A percentile compares a stretch with the other conserved stretches of the same genome.
Evolutionary conservation across 1,140 invertebrate species (phyloP).

Genomic region (Drosophila aff.): DNA sequence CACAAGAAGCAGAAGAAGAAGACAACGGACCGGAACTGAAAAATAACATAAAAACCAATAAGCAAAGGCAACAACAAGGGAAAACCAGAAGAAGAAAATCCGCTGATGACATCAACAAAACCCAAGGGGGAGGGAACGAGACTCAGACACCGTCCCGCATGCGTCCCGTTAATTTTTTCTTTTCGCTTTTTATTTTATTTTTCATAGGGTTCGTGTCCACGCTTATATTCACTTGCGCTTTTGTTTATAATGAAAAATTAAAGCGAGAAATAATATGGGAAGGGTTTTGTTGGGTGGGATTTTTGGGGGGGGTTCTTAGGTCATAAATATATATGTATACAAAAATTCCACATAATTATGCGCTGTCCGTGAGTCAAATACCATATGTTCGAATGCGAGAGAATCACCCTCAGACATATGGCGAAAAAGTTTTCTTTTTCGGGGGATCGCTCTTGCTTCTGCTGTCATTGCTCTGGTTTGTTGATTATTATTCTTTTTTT

Average conservation of each 20-base stretch:
- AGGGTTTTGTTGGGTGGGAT: neutral
- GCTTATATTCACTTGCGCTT: conserved; percentile 80
- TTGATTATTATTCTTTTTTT: conserved; percentile 62
- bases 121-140: conserved; percentile 6
- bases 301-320: conserved; percentile 1
- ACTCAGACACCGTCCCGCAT: conserved; percentile 36
- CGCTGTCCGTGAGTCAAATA: conserved; percentile 38
- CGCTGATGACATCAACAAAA: conserved; percentile 54
- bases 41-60: conserved; percentile 64
- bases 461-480: conserved; percentile 49
- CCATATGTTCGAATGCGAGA: conserved; percentile 41
- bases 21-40: conserved; percentile 68
- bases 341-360: conserved; percentile 73
- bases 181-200: neutral
- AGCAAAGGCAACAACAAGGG: conserved; percentile 29
- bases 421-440: conserved; percentile 47
- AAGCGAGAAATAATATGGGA: neutral
- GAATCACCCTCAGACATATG: conserved; percentile 49
- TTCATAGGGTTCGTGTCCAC: conserved; percentile 56
- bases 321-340: neutral
- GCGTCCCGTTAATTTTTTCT: conserved; percentile 39
- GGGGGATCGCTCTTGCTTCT: conserved; percentile 54
- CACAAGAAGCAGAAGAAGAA: conserved; percentile 7
- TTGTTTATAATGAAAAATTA: conserved; percentile 39
- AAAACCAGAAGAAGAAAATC: conserved; percentile 32